Evolutionary conservation across 2,113 vertebrate species (phyloP).

Genomic region (Asarcornis scutulata): DNA sequence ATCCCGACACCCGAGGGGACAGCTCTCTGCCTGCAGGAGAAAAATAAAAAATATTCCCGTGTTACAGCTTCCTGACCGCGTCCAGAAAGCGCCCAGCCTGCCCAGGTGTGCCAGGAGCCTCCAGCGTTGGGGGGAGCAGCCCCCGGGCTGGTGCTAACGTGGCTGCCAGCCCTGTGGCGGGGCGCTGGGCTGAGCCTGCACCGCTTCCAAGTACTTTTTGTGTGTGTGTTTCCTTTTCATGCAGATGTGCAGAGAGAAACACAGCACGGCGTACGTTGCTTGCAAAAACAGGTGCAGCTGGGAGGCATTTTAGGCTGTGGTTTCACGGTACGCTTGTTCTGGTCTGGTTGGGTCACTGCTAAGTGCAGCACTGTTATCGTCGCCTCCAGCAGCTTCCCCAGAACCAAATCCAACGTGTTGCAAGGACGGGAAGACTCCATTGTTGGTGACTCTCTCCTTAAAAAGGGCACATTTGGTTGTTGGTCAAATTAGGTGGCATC

Average conservation of each 20-base stretch:
- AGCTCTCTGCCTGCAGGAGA: fast-evolving
- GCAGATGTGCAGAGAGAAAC: neutral
- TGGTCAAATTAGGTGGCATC: neutral
- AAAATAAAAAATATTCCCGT: neutral
- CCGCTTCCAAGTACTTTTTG: neutral
- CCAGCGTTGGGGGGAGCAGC: neutral
- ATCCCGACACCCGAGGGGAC: fast-evolving
- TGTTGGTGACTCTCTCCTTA: neutral
- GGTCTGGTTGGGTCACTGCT: neutral
- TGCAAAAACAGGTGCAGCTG: fast-evolving
- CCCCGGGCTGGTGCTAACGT: neutral
- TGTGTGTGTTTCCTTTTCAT: fast-evolving
- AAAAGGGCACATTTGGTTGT: neutral
- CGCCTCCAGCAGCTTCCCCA: neutral
- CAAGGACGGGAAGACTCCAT: fast-evolving
- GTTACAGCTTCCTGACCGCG: fast-evolving
- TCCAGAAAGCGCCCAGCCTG: fast-evolving
- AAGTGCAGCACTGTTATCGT: neutral
- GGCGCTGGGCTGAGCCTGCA: fast-evolving
- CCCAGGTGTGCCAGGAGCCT: fast-evolving
- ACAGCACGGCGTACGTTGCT: fast-evolving
- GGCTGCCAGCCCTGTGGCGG: neutral
- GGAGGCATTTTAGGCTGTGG: neutral
- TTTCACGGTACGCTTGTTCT: neutral
- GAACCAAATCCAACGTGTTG: fast-evolving